Evolutionary conservation across 1,140 invertebrate species (phyloP).

Genomic region (Apocrypta bakeri): DNA sequence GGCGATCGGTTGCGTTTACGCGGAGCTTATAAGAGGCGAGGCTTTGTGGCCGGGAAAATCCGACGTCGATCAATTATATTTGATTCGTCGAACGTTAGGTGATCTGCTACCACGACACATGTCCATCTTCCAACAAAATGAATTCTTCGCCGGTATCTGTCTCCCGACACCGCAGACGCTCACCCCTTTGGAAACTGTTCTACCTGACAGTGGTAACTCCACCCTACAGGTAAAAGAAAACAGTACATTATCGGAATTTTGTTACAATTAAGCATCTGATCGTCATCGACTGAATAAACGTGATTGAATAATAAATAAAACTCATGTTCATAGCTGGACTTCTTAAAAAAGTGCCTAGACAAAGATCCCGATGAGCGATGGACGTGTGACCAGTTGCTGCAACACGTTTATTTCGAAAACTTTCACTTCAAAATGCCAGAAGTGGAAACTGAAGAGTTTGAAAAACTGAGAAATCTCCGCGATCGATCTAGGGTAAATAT

Average conservation of each 20-base stretch:
- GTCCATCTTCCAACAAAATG: conserved; percentile 95
- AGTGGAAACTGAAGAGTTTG: conserved; percentile 81
- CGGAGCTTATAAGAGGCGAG: conserved; percentile 95
- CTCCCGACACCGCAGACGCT: conserved; percentile 93
- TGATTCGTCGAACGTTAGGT: conserved; percentile 93
- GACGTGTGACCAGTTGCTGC: conserved; percentile 92
- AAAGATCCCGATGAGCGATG: conserved; percentile 94
- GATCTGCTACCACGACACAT: conserved; percentile 95
- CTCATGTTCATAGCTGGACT: conserved; percentile 79
- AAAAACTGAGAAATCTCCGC: conserved; percentile 77
- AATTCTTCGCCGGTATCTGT: conserved; percentile 94
- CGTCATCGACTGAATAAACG: no score
- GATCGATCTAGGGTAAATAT: conserved; percentile 77
- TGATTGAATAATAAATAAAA: neutral
- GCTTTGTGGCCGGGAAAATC: conserved; percentile 98
- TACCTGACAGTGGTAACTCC: conserved; percentile 81
- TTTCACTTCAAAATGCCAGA: conserved; percentile 85
- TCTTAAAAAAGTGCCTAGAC: conserved; percentile 95
- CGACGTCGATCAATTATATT: conserved; percentile 97
- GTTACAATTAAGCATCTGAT: no score
- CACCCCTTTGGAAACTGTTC: conserved; percentile 88
- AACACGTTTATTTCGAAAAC: conserved; percentile 91
- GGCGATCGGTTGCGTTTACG: conserved; percentile 97
- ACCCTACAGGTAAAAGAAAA: conserved; percentile 69
- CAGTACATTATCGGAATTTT: no score